Conservation (phyloP, 2,797 vertebrate genomes). For the Notolabrus celidotus region DNA sequence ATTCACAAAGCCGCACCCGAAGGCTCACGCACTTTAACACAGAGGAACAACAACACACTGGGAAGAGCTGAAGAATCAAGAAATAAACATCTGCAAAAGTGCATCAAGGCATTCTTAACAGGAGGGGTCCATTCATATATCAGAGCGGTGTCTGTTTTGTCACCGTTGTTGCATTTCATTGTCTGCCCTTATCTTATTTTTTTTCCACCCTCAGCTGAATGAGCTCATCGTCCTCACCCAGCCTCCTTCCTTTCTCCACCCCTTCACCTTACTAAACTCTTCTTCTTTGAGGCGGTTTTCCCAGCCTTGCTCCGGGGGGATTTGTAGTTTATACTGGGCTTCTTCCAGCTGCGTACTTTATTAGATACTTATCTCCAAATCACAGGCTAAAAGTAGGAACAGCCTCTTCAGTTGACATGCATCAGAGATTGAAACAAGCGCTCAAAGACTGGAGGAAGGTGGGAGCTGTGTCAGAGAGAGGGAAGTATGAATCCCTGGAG, state of each 20-base stretch:
- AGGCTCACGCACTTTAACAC: constrained; percentile 50
- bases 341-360: constrained; percentile 68
- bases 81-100: constrained; percentile 51
- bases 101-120: not conserved
- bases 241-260: constrained; percentile 41
- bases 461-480: constrained; percentile 25
- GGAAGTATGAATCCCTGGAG: constrained; percentile 37
- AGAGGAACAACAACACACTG: constrained; percentile 49
- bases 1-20: constrained; percentile 76
- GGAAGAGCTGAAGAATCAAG: constrained; percentile 34
- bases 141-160: constrained; percentile 2
- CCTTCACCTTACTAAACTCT: constrained; percentile 53
- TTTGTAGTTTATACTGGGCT: constrained; percentile 38
- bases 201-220: constrained; percentile 18
- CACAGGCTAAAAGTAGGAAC: constrained; percentile 46
- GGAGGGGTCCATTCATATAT: constrained; percentile 22
- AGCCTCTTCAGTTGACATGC: constrained; percentile 53
- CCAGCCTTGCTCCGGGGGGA: constrained; percentile 54
- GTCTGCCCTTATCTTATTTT: constrained; percentile 12
- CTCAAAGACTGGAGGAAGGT: constrained; percentile 18
- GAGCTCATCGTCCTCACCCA: constrained; percentile 54
- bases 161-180: constrained; percentile 19
- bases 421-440: constrained; percentile 45
- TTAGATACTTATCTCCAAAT: constrained; percentile 70
- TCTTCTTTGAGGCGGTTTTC: constrained; percentile 58